Evolutionary conservation across 2,797 vertebrate genomes (phyloP).

Genomic region (Cottoperca gobio): DNA sequence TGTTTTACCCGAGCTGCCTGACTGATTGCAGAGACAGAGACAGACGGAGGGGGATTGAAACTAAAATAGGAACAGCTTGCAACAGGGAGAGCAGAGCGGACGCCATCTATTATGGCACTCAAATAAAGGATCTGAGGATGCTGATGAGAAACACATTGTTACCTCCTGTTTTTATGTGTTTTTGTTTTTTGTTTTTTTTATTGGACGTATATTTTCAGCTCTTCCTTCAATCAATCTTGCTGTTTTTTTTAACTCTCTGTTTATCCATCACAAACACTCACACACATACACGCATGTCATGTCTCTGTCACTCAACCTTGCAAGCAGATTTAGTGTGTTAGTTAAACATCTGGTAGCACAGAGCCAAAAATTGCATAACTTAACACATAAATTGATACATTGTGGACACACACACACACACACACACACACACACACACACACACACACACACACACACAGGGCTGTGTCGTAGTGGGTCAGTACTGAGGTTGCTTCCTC

Average conservation of each 20-base stretch:
- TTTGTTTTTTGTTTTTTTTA: neutral
- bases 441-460: constrained; percentile 4
- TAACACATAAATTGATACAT: too few relatives aligned
- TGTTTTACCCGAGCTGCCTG: constrained; percentile 33
- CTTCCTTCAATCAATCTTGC: constrained; percentile 20
- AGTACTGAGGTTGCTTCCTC: constrained; percentile 36
- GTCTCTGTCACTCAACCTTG: constrained; percentile 4
- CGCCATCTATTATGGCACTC: constrained; percentile 55
- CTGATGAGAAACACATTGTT: constrained; percentile 71
- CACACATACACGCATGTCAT: neutral
- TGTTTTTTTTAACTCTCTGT: constrained; percentile 7
- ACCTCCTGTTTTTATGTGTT: constrained; percentile 12
- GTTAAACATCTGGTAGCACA: constrained; percentile 59
- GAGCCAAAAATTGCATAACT: constrained; percentile 49
- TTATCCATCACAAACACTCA: constrained; percentile 24
- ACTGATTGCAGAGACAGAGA: constrained; percentile 49
- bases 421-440: neutral
- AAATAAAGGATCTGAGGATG: constrained; percentile 57
- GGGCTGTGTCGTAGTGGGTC: constrained; percentile 31
- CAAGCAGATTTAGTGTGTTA: constrained; percentile 19
- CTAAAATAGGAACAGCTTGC: constrained; percentile 55
- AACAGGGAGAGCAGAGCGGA: constrained; percentile 40
- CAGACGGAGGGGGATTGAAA: neutral
- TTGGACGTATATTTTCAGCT: constrained; percentile 17
- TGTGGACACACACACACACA: too few relatives aligned